Evolutionary conservation across 2,888 invertebrate genomes (phyloP), one percentile per base, ranked within the genome.

Genomic region (Lycocerus yunnanus): DNA sequence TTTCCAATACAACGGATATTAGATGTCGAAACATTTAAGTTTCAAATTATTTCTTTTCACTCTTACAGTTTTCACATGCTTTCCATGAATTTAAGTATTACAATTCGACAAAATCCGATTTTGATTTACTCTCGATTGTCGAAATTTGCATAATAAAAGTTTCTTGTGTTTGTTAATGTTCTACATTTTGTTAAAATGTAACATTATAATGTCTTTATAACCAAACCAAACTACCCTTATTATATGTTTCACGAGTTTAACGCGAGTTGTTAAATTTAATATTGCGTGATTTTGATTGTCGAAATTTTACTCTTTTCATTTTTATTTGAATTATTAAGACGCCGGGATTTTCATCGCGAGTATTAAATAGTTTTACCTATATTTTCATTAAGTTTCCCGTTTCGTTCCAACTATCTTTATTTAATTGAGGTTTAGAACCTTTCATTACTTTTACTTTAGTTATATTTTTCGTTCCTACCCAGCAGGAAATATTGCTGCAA

Each of bases 11-110:
- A 72, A 66, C 72, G 75, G 75, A 75, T 72, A 75, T 75, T 75
- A 72, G 75, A 72, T 67, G 75, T 72, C 72, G 77, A 77, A 73
- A 78, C 74, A 75, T 75, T 79, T 77, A 73, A 79, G 73, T 73
- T 69, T 74, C 69, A 69, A 74, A 74, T 74, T 74, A 74, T 71
- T 71, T 71, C 63, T 74, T 21, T 68, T n/a, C 43, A 43, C 24
- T 24, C 43, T 43, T 43, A 43, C n/a, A 43, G n/a, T 43, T 43
- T 66, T 66, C 66, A 43, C 43, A 43, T 43, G 43, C n/a, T 43
- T 43, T 43, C 5, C 43, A 8, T n/a, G 43, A 43, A 43, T 43
- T 43, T 43, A n/a, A 43, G 43, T n/a, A 43, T 43, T 43, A 43
- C 43, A 43, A 43, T n/a, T n/a, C 43, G 1, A 1, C n/a, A 43